Evolutionary conservation across 2,888 invertebrate genomes (phyloP).

Genomic region (Pelosia muscerda): DNA sequence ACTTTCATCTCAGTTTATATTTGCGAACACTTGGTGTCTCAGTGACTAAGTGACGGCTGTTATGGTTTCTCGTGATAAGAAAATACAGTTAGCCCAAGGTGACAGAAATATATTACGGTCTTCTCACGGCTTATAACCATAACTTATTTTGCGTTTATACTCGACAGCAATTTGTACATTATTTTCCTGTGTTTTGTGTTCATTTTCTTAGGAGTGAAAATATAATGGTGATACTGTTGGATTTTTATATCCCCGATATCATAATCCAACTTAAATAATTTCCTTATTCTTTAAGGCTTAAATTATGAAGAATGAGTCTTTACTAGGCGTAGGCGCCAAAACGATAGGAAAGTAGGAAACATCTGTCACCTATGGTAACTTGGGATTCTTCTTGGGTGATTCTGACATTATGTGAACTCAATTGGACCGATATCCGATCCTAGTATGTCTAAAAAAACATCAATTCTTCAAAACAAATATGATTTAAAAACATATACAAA

Average conservation of each 20-base stretch:
- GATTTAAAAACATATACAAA: too few species aligned
- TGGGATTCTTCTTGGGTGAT: too few species aligned
- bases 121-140: conserved; percentile 13
- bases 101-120: conserved; percentile 30
- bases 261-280: neutral
- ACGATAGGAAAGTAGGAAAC: too few species aligned
- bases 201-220: conserved; percentile 4
- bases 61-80: conserved; percentile 35
- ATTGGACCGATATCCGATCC: too few species aligned
- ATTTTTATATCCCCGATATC: neutral
- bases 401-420: too few species aligned
- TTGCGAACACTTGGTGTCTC: conserved; percentile 40
- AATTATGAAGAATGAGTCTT: neutral
- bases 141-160: conserved; percentile 21
- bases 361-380: too few species aligned
- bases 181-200: conserved; percentile 15
- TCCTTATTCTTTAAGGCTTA: neutral
- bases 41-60: conserved; percentile 36
- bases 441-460: too few species aligned
- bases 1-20: conserved; percentile 38
- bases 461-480: too few species aligned
- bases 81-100: conserved; percentile 33
- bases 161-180: conserved; percentile 18
- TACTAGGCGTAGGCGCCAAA: neutral
- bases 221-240: neutral